Evolutionary conservation across 30 jellyfish, hydroid and myxozoan species (phyloP), one percentile per base, ranked within the genome.

Genomic region (Aurelia aurita): DNA sequence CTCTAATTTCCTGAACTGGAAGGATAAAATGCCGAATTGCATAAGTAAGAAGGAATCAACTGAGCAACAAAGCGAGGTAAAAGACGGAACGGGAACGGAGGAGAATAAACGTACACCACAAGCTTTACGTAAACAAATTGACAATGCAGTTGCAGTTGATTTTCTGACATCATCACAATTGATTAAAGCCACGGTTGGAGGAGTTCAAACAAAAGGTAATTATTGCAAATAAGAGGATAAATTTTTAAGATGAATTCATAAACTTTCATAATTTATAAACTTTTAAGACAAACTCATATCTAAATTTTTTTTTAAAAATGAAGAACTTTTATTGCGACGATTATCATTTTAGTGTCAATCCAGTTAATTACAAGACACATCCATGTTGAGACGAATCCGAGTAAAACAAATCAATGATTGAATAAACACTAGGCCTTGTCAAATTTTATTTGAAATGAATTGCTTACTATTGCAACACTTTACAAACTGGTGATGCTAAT

Each of bases 1-100:
- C 67, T 69, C 96, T 12, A 77, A 93, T 47, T 87, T 93, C 73
- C 70, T 93, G 58, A 93, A 93, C 77, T 93, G 98, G 98, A 93
- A 82, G 70, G 98, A 88, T 21, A 77, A 82, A 39, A 23, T 93
- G 74, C 89, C 97, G 27, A 25, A 78, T 19, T 88, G 84, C 29
- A 28, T 22, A 22, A 74, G 63, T 34, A 57, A 67, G 29, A 58
- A 18, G 8, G 72, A 46, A 19, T 76, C 53, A 4, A 79, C 0
- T 20, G 88, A 29, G 16, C 64, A 20, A 8, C 72, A 46, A 15
- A n/a, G 18, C 19, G 68, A 20, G 46, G 57, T 72, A 12, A 15
- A 28, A 27, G 80, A 32, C 12, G 81, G 49, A 18, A 59, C 26
- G 5, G 32, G 22, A 23, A 46, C 19, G 16, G 60, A 53, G 5